phyloP scores from a whole-genome alignment of 2,888 invertebrate genomes.

The Heteropelma amictum region DNA sequence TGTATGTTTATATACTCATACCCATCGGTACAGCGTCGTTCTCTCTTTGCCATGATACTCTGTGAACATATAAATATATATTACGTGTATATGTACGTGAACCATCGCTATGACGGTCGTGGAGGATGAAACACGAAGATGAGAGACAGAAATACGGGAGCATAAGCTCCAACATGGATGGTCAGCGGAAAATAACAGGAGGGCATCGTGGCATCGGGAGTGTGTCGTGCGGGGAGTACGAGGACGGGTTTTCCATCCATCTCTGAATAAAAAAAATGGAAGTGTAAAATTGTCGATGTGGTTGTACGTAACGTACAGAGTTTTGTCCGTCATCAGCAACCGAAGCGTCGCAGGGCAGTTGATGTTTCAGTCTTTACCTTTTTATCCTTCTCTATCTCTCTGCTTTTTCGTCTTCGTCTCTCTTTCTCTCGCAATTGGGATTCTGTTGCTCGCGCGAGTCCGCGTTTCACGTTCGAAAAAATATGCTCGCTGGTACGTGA shows the following conservation, averaged over 20 bases:
- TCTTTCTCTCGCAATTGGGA: constrained; percentile 3
- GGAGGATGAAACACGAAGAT: constrained; percentile 34
- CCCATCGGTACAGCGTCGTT: constrained; percentile 17
- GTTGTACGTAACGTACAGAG: constrained; percentile 67
- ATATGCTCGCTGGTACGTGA: constrained; percentile 76
- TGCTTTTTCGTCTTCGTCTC: constrained; percentile 45
- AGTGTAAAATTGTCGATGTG: constrained; percentile 50
- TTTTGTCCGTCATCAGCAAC: constrained; percentile 73
- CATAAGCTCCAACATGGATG: constrained; percentile 30
- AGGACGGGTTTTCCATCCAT: constrained; percentile 18
- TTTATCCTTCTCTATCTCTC: constrained; percentile 31
- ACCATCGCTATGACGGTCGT: constrained; percentile 26
- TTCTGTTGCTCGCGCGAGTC: constrained; percentile 56
- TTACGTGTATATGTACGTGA: constrained; percentile 19
- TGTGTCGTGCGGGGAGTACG: constrained; percentile 3
- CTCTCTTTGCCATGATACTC: constrained; percentile 18
- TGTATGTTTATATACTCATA: constrained; percentile 41
- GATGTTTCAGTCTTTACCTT: constrained; percentile 68
- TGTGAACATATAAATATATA: background rate
- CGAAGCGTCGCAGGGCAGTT: constrained; percentile 66
- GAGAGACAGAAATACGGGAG: constrained; percentile 36
- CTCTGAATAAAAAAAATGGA: constrained; percentile 25
- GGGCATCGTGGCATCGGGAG: constrained; percentile 23
- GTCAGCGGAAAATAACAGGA: constrained; percentile 32
- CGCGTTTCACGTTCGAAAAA: constrained; percentile 76